Base-by-base conservation (phyloP, 2,113 vertebrate genomes). In the Saccopteryx bilineata region DNA sequence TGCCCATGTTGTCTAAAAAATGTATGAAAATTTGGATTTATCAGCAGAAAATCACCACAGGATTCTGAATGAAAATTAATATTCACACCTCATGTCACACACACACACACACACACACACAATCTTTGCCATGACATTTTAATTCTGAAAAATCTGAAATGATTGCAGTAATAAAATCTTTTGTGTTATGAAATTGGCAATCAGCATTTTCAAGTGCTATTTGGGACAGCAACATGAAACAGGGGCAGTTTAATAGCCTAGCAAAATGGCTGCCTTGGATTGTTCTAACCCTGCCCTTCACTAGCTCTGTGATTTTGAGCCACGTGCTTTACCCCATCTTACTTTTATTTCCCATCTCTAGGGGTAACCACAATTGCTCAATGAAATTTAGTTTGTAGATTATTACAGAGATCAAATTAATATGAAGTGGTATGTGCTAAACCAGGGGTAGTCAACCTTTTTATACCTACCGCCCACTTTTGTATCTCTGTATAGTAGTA, bases 331-430 rank as follows among this genome's bases (percentile, higher is more conserved):
- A 60, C 48, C 58, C 9, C 79, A 1, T 71, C 50, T 79, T 69
- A 52, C 65, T 93, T 61, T 2, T 10, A 61, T 93, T 74, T 87
- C 26, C 24, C 24, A 54, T 74, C n/a, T 68, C 1, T 74, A 31
- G 23, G 28, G 60, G 17, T 91, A 80, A 72, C n/a, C 7, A 54
- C 17, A 71, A 54, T 26, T n/a, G 5, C 23, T 87, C 9, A 14
- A 21, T 72, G 63, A 90, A 48, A 24, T 1, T 66, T n/a, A 60
- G 17, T 75, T 95, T 54, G 28, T 82, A 31, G 7, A 23, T 90
- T 87, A 9, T 76, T 87, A 13, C 4, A 65, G 75, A 90, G 76
- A 39, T 96, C 2, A 50, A 78, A 75, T 93, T 24, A 95, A 65
- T 58, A 71, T 46, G 31, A 75, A 21, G 3, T 24, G 1, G 5